Conservation (phyloP, 2,113 vertebrate genomes). For the Cheirogaleus medius region DNA sequence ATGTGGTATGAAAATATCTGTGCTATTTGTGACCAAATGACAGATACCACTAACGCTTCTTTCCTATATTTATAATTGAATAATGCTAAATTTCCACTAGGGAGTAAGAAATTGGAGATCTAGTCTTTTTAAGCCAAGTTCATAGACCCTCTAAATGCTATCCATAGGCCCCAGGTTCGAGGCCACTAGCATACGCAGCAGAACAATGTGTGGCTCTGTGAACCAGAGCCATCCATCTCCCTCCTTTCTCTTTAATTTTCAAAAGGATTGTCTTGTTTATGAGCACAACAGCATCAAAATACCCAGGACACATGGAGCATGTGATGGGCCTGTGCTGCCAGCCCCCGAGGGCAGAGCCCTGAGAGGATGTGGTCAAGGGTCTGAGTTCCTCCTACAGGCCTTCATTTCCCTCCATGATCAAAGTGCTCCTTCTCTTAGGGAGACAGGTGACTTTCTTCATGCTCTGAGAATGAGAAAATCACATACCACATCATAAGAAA, state of each 20-base stretch:
- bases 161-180: neutral
- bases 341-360: neutral
- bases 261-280: neutral
- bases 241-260: neutral
- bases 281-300: neutral
- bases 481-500: neutral
- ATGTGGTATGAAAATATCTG: neutral
- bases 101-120: neutral
- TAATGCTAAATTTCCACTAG: neutral
- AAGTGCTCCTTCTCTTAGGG: neutral
- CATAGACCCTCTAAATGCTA: neutral
- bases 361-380: neutral
- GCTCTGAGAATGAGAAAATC: neutral
- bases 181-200: neutral
- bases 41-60: neutral
- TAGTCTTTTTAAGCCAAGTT: neutral
- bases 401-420: neutral
- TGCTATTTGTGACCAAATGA: constrained; percentile 9
- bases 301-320: neutral
- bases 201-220: neutral
- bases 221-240: neutral
- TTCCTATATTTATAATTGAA: neutral
- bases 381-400: neutral
- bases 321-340: accelerated
- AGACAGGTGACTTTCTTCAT: neutral